phyloP scores from a whole-genome alignment of 2,797 vertebrate species.

The Syngnathus acus region DNA sequence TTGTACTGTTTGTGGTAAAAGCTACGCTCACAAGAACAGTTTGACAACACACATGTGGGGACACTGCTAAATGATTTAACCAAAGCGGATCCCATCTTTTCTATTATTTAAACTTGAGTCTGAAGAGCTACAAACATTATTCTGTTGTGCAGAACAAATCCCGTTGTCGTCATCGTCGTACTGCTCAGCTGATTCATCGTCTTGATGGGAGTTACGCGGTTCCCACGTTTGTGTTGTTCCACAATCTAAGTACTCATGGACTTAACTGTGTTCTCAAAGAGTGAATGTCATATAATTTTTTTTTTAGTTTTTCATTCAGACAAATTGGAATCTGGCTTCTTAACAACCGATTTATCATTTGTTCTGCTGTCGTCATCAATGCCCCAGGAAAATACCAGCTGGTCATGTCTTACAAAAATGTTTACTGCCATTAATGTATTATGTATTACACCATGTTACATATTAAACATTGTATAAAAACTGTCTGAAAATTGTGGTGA shows the following conservation, averaged over 20 bases:
- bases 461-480: too few relatives aligned
- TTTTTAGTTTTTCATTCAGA: too few relatives aligned
- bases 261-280: too few relatives aligned
- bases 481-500: neutral
- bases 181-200: too few relatives aligned
- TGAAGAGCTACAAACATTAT: too few relatives aligned
- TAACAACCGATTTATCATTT: neutral
- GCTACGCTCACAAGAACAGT: neutral
- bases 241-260: too few relatives aligned
- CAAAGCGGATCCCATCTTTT: too few relatives aligned
- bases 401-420: neutral
- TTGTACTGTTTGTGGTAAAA: constrained; percentile 1
- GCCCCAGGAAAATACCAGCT: neutral
- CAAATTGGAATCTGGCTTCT: neutral
- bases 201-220: too few relatives aligned
- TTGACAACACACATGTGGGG: neutral
- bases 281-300: too few relatives aligned
- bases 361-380: neutral
- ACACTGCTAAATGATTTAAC: neutral
- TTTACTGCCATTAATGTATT: neutral
- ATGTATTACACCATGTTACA: neutral
- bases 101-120: too few relatives aligned
- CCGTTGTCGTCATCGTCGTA: too few relatives aligned
- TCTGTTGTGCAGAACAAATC: too few relatives aligned
- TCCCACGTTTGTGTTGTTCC: neutral